These are phyloP conservation scores for Crax fasciolata DNA, from an alignment of 2,797 vertebrate species.

Conservation along the genomic window DNA sequence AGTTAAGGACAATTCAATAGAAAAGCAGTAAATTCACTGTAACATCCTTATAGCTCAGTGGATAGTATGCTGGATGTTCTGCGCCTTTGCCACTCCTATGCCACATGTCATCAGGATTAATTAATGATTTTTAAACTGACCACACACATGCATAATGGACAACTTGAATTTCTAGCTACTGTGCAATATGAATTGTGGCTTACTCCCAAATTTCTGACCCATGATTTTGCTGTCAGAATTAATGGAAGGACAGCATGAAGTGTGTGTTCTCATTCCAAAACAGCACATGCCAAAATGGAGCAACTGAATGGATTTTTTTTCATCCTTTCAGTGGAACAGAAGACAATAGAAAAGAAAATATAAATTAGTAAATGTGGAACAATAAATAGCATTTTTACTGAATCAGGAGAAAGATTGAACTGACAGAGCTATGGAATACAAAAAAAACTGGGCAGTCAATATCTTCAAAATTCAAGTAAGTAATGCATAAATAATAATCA, in stretches of 20 bases:
- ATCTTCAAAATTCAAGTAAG: background rate
- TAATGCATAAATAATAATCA: conserved; percentile 16
- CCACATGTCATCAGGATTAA: background rate
- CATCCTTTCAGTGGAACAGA: background rate
- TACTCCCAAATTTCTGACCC: background rate
- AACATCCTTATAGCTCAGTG: background rate
- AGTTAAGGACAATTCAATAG: background rate
- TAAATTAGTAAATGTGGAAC: background rate
- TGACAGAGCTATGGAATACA: background rate
- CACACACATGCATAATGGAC: background rate
- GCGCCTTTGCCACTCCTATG: background rate
- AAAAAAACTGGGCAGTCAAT: background rate
- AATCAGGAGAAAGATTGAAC: background rate
- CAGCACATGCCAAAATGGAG: background rate
- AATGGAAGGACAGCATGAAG: background rate
- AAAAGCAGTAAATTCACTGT: background rate
- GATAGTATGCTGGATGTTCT: background rate
- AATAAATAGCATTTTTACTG: background rate
- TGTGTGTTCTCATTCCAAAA: background rate
- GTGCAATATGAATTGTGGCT: background rate
- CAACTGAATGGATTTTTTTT: conserved; percentile 8
- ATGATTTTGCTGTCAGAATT: conserved; percentile 20
- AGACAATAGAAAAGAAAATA: background rate
- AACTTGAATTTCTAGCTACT: conserved; percentile 6
- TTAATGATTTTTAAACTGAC: background rate